Base-by-base conservation (phyloP, 2,797 vertebrate genomes). In the Phataginus tetradactyla region DNA sequence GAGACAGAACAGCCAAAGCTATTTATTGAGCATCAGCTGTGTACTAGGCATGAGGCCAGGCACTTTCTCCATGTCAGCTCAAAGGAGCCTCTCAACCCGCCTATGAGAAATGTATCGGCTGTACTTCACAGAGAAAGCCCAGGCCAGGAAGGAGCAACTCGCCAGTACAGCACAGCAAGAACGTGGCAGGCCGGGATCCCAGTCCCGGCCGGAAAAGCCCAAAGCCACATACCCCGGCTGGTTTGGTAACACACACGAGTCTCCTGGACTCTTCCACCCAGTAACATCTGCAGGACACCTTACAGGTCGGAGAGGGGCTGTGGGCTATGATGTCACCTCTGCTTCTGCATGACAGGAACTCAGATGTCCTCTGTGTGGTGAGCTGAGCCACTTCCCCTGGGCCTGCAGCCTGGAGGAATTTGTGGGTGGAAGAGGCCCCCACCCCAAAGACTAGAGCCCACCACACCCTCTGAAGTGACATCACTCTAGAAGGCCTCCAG, bases 401-500 rank as follows among this genome's bases (percentile, higher is more conserved):
- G 53, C 32, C 61, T 72, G 68, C 72, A 75, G 89, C 51, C 55
- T 11, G 23, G 92, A 93, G 57, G 64, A 81, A 45, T 81, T 72
- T 34, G 37, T 53, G 53, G 79, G n/a, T 95, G 34, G 49, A 81
- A 51, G 57, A 87, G 20, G 4, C 55, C 51, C 92, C 55, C 42
- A 7, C 69, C 66, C 85, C 51, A 59, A 27, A 7, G 0, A 45
- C 64, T n/a, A 18, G 7, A 78, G 32, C 59, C 74, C 88, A 32
- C 7, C 51, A 77, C 3, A 0, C 37, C 85, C 89, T 39, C 53
- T 93, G 90, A 45, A 75, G 83, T 77, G 85, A 97, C 88, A 59
- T 91, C 71, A 66, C 34, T 45, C 84, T 96, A 68, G 77, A 94
- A 66, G 11, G 81, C 64, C 61, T 88, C 95, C 94, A 96, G 90